Conservation (phyloP, 2,113 vertebrate genomes). For the Rallus limicola region DNA sequence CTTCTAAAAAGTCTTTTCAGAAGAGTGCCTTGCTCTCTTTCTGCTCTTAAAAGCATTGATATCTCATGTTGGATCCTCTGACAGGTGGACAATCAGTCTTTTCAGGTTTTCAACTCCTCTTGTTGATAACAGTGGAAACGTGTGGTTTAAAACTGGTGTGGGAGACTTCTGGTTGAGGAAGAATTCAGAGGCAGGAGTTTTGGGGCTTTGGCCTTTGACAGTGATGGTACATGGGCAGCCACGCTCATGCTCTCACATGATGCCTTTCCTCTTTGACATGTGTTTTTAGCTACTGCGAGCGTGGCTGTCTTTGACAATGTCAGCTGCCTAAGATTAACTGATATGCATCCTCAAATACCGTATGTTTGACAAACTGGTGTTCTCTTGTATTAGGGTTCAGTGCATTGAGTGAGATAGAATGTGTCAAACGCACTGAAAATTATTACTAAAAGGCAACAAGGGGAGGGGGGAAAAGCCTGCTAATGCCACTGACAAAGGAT, state of each 20-base stretch:
- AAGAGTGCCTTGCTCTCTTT: neutral
- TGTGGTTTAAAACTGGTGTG: neutral
- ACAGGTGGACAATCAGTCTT: fast-evolving
- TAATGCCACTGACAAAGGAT: slow-evolving; percentile 64
- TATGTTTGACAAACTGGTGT: slow-evolving; percentile 65
- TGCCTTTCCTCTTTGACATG: neutral
- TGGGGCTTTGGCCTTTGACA: neutral
- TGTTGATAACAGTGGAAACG: neutral
- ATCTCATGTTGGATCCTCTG: neutral
- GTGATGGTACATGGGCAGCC: neutral
- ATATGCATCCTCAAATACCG: slow-evolving; percentile 53
- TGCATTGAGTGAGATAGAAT: slow-evolving; percentile 74
- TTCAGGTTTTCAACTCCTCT: neutral
- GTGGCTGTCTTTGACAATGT: slow-evolving; percentile 38
- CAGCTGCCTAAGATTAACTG: slow-evolving; percentile 62
- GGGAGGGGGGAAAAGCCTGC: neutral
- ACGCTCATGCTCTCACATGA: fast-evolving
- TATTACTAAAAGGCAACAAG: slow-evolving; percentile 67
- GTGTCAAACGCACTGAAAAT: slow-evolving; percentile 72
- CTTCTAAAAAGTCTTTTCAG: neutral
- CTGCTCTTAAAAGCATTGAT: neutral
- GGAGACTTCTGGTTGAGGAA: neutral
- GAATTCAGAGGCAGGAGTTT: neutral
- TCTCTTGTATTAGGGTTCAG: slow-evolving; percentile 66
- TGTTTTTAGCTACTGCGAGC: neutral